Conservation (phyloP, 2,113 vertebrate species). For the Oncorhynchus keta region DNA sequence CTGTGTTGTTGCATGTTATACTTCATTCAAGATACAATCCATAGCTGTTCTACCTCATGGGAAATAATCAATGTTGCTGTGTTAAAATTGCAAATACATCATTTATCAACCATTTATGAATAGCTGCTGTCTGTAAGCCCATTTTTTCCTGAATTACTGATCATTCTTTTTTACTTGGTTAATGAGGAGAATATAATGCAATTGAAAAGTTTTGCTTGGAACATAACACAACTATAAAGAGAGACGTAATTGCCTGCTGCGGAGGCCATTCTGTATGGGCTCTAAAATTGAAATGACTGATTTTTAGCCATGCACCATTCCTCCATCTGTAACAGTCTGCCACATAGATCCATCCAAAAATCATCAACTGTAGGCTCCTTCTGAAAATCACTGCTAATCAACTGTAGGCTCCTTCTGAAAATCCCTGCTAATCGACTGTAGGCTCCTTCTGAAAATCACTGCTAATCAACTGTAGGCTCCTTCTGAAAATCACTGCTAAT, state of each 20-base stretch:
- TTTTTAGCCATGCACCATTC: not conserved
- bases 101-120: not conserved
- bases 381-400: not conserved
- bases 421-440: not conserved
- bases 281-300: not conserved
- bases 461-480: not conserved
- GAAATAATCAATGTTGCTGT: not conserved
- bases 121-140: not conserved
- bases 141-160: not conserved
- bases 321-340: not conserved
- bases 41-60: too few relatives aligned
- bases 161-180: not conserved
- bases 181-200: too few relatives aligned
- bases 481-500: not conserved
- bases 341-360: not conserved
- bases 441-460: not conserved
- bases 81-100: not conserved
- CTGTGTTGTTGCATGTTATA: too few relatives aligned
- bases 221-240: not conserved
- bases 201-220: not conserved
- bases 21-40: too few relatives aligned
- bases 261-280: not conserved
- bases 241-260: not conserved
- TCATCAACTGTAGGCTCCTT: not conserved
- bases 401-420: not conserved